Base-by-base conservation (phyloP, 2,888 invertebrate species). In the Eupithecia subumbrata region DNA sequence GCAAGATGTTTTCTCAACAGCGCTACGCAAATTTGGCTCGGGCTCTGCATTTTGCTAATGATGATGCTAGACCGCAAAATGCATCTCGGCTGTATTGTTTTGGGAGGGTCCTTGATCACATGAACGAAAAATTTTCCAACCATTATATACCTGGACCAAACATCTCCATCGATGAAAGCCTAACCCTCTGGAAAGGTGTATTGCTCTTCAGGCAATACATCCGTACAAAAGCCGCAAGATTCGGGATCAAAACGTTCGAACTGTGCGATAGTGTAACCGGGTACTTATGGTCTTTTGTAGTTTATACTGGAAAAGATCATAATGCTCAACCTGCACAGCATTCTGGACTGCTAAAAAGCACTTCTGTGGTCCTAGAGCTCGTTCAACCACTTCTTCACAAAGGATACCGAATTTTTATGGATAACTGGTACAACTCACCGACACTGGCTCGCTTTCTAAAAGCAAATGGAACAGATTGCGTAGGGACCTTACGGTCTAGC, bases 391-490 rank as follows among this genome's bases (percentile, higher is more conserved):
- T 69, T 0, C 68, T 69, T 1, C 9, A 69, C 14, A 11, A 16
- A 25, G 68, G 68, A 0, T 25, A 67, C 22, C 2, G 67, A 18
- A 0, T 67, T 8, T 67, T 12, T 22, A 67, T 67, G 67, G 67
- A 40, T 40, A 67, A 67, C 12, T 67, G 67, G 67, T 67, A 22
- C 14, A 67, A 67, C 37, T 67, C 67, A 12, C 40, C 67, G 22
- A 40, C 67, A 4, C 16, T 67, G 40, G 67, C 67, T 8, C 67
- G 67, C 40, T 67, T 12, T 22, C 40, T 67, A 4, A 67, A 67
- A 18, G 14, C 22, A 2, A 40, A 18, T 4, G 40, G 40, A 22
- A 67, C 40, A 11, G 67, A 67, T 22, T 67, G 67, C 40, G 67
- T 67, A 37, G 66, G 66, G 40, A 66, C 67, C 22, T 67, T 43